These are phyloP conservation scores for Natrix natrix DNA, from an alignment of 2,797 vertebrate genomes.

Conservation along the genomic window DNA sequence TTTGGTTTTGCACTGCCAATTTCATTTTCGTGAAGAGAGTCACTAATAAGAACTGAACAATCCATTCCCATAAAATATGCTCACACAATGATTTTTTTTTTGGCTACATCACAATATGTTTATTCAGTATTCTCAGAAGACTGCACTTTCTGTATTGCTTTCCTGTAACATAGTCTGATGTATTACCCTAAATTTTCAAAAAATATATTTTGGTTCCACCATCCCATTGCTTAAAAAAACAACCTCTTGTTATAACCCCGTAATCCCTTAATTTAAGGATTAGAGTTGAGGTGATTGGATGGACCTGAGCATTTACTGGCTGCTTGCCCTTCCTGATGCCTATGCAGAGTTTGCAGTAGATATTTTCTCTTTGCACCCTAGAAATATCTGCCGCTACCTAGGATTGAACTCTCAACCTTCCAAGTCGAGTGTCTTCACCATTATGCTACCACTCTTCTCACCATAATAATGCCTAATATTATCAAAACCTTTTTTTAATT, in stretches of 20 bases:
- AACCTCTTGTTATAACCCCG: neutral
- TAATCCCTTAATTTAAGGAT: neutral
- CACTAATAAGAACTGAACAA: neutral
- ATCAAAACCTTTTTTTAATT: neutral
- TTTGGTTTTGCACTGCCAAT: neutral
- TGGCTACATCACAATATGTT: neutral
- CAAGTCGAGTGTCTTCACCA: too few relatives aligned
- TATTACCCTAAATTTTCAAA: neutral
- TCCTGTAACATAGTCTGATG: neutral
- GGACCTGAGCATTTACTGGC: neutral
- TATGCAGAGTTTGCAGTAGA: too few relatives aligned
- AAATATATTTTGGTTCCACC: too few relatives aligned
- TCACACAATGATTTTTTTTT: neutral
- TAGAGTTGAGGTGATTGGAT: neutral
- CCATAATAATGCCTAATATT: neutral
- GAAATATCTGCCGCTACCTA: neutral
- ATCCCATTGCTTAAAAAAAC: neutral
- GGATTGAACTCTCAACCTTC: too few relatives aligned
- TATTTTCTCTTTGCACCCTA: too few relatives aligned
- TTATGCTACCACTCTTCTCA: too few relatives aligned
- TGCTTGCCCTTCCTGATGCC: neutral
- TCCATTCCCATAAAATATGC: neutral
- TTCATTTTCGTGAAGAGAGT: neutral
- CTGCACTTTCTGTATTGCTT: neutral
- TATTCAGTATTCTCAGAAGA: neutral